Conservation (phyloP, 1,140 invertebrate species). For the Wiebesia pumilae region DNA sequence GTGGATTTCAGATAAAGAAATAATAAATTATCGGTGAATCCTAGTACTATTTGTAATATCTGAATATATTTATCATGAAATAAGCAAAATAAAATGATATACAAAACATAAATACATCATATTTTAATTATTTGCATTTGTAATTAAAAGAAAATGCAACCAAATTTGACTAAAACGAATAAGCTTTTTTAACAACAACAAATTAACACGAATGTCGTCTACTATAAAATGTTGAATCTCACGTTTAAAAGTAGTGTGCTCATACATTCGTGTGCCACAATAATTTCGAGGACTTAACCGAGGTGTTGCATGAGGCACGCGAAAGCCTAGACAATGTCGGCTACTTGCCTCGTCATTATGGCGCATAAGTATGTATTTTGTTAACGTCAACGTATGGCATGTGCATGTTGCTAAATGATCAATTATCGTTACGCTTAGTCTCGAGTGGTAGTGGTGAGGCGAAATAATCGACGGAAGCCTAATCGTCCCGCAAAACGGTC, state of each 20-base stretch:
- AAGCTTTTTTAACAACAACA: neutral
- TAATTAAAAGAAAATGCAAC: neutral
- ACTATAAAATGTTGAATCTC: neutral
- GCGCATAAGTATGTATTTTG: conserved; percentile 54
- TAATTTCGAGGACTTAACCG: conserved; percentile 38
- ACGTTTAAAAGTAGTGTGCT: neutral
- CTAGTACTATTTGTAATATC: neutral
- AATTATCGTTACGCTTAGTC: conserved; percentile 54
- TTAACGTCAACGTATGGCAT: conserved; percentile 50
- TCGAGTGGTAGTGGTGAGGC: neutral
- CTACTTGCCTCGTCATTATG: conserved; percentile 2
- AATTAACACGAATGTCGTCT: neutral
- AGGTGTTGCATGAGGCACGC: conserved; percentile 60
- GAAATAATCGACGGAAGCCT: conserved; percentile 29
- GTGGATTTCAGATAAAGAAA: neutral
- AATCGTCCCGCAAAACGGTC: conserved; percentile 34
- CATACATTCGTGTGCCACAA: neutral
- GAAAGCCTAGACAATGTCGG: conserved; percentile 20
- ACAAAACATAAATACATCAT: neutral
- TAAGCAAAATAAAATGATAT: neutral
- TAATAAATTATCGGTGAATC: neutral
- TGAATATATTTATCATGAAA: neutral
- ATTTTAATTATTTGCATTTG: neutral
- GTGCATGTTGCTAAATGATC: conserved; percentile 55
- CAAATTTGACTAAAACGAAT: neutral